phyloP scores from a whole-genome alignment of 2,888 invertebrate species.

The Acronicta leporina region DNA sequence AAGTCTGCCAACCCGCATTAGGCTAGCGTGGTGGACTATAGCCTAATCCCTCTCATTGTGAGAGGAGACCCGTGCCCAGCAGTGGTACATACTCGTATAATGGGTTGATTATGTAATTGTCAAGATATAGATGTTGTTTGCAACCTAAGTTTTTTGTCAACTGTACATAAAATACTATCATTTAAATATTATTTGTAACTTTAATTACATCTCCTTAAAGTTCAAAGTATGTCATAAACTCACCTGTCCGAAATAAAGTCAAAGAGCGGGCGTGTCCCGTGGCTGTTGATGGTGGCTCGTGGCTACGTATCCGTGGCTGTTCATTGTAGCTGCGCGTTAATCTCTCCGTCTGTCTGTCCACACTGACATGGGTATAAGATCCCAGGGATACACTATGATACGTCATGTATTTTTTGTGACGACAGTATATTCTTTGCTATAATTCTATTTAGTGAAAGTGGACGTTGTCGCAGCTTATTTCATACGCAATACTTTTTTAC shows the following conservation, averaged over 20 bases:
- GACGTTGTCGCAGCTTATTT: neutral
- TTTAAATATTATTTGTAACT: too few relatives aligned
- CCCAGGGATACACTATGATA: conserved; percentile 55
- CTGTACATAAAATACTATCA: too few relatives aligned
- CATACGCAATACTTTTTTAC: neutral
- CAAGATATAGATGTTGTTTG: too few relatives aligned
- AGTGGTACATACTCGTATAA: too few relatives aligned
- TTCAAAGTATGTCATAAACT: conserved; percentile 33
- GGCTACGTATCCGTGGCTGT: conserved; percentile 31
- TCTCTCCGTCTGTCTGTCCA: conserved; percentile 72
- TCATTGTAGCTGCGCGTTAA: conserved; percentile 68
- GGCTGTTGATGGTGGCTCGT: neutral
- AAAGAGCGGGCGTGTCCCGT: conserved; percentile 38
- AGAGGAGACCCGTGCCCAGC: too few relatives aligned
- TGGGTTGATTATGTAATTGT: too few relatives aligned
- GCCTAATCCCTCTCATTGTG: too few relatives aligned
- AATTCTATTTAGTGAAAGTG: conserved; percentile 44
- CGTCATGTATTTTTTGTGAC: conserved; percentile 53
- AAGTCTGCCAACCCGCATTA: too few relatives aligned
- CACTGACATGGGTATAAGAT: conserved; percentile 60
- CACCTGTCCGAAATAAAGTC: conserved; percentile 47
- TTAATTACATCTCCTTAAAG: conserved; percentile 1
- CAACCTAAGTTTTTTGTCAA: too few relatives aligned
- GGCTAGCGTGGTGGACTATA: too few relatives aligned
- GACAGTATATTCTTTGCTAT: conserved; percentile 47